These are phyloP conservation scores for Peromyscus melanophrys DNA, from an alignment of 2,797 vertebrate species.

Conservation along the genomic window DNA sequence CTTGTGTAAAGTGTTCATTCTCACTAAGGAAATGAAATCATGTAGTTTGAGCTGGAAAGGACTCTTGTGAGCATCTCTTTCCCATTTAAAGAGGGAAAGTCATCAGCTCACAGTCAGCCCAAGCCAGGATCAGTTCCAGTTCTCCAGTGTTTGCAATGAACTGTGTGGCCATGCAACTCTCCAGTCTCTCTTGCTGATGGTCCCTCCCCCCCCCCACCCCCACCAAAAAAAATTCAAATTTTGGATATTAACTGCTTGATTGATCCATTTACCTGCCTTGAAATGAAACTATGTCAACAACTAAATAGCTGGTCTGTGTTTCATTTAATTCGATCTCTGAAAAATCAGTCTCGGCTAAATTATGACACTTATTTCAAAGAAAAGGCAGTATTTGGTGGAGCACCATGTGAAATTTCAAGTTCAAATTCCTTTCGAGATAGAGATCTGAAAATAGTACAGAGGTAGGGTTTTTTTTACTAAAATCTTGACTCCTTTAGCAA, in stretches of 20 bases:
- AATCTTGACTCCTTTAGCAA: constrained; percentile 50
- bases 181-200: neutral
- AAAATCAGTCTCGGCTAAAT: constrained; percentile 34
- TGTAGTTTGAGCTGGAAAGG: neutral
- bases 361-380: constrained; percentile 38
- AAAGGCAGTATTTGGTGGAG: constrained; percentile 40
- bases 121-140: neutral
- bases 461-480: constrained; percentile 36
- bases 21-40: constrained; percentile 44
- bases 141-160: neutral
- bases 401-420: neutral
- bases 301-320: constrained; percentile 47
- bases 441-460: constrained; percentile 30
- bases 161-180: neutral
- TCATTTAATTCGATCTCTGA: constrained; percentile 39
- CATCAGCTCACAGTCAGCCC: neutral
- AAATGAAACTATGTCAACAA: constrained; percentile 23
- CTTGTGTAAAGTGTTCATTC: constrained; percentile 9
- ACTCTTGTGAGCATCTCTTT: constrained; percentile 22
- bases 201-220: neutral
- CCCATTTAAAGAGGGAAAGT: neutral
- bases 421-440: constrained; percentile 43
- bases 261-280: constrained; percentile 29
- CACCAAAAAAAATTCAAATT: neutral
- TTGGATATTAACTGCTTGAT: constrained; percentile 26